Base-by-base conservation (phyloP, 2,113 vertebrate genomes). In the Etheostoma cragini region DNA sequence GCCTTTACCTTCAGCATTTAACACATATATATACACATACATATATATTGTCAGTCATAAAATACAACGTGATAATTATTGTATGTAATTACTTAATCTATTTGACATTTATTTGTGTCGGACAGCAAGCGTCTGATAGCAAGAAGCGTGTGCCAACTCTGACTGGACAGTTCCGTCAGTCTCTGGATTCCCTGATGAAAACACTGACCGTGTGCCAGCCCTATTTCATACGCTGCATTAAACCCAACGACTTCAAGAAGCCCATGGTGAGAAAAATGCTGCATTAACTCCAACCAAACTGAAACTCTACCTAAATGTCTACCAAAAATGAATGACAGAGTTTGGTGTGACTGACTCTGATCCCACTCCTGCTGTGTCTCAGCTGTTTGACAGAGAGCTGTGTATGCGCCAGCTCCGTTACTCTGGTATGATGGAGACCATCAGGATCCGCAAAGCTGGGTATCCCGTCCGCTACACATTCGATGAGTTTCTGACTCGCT, bases 361-460 rank as follows among this genome's bases (percentile, higher is more conserved):
- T 21, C 30, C 5, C 38, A 21, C 17, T 4, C 16, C 8, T 78
- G 13, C 5, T 38, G 38, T 85, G 33, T 83, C 24, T 2, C 91
- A 99, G 98, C 85, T 98, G 70, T 97, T 99, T 6, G 95, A 99
- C 91, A 94, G 98, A 57, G 96, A 97, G 3, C 95, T 99, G 58
- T 98, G 97, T 73, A 87, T 97, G n/a, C 95, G 93, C 38, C 98
- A 99, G 89, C 95, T 99, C 67, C 95, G 97, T 1, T 99, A 99
- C 81, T 99, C 97, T 0, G 98, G 98, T 26, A 98, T 99, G 97
- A 96, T 98, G 97, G 97, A 99, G 93, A 99, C 98, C 0, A 97
- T 99, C 80, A 92, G 78, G 54, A 98, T 99, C 92, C 94, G 98
- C 66, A 97, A 97, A 82, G 91, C 97, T 0, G 98, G 98, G 5